A percentile compares a stretch with the other conserved stretches of the same genome.
These are phyloP conservation scores for Misgurnus anguillicaudatus DNA, from an alignment of 2,113 vertebrate genomes.

Conservation along the genomic window DNA sequence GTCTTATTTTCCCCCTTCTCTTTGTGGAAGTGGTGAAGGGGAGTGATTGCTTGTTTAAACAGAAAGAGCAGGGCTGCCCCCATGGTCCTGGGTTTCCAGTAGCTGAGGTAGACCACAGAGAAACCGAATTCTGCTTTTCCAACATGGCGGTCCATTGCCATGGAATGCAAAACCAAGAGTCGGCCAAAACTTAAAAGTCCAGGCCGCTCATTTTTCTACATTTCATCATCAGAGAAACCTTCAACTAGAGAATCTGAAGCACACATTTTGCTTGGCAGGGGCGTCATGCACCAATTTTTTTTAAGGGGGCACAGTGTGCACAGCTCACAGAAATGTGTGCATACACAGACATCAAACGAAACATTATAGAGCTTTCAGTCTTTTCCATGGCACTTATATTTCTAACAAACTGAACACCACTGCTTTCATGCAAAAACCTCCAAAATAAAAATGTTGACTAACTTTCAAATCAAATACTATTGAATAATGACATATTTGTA, in stretches of 20 bases:
- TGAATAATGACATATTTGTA: too few relatives aligned
- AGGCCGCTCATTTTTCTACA: slow-evolving; percentile 48
- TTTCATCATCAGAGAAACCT: slow-evolving; percentile 10
- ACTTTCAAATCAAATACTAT: too few relatives aligned
- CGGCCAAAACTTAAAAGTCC: slow-evolving; percentile 48
- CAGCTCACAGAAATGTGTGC: too few relatives aligned
- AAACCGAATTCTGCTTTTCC: slow-evolving; percentile 73
- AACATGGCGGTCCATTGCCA: slow-evolving; percentile 55
- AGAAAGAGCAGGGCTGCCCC: slow-evolving; percentile 68
- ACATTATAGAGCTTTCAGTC: too few relatives aligned
- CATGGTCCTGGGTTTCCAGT: slow-evolving; percentile 64
- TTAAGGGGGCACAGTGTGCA: too few relatives aligned
- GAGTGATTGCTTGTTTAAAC: slow-evolving; percentile 77
- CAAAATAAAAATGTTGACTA: too few relatives aligned
- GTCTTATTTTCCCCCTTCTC: slow-evolving; percentile 57
- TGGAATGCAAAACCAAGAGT: slow-evolving; percentile 44
- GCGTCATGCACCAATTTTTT: too few relatives aligned
- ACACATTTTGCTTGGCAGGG: neutral
- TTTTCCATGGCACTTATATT: too few relatives aligned
- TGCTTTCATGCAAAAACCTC: too few relatives aligned
- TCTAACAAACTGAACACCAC: too few relatives aligned
- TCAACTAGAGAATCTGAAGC: neutral
- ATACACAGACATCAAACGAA: too few relatives aligned
- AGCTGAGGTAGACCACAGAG: slow-evolving; percentile 68
- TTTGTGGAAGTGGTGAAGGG: slow-evolving; percentile 68